Base-by-base conservation (phyloP, 2,888 invertebrate species). In the Melangyna quadrimaculata region DNA sequence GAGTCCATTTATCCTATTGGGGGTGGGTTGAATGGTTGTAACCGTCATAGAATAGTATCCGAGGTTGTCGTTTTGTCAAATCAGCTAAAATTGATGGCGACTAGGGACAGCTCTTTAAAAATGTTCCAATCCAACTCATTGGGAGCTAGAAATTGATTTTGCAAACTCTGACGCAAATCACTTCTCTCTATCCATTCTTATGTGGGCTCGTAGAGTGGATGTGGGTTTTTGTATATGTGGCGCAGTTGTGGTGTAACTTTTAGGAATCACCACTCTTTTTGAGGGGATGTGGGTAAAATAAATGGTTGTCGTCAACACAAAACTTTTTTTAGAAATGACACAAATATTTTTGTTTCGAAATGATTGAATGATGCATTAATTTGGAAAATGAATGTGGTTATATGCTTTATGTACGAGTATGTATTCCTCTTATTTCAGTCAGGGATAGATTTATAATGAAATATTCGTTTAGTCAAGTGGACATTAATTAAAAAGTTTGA, bases 11-110 rank as follows among this genome's bases (percentile, higher is more conserved):
- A 53, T 65, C 35, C 43, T 51, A 17, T n/a, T n/a, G 29, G 17
- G 29, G 48, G 14, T 35, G 37, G 40, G n/a, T 40, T 27, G 45
- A n/a, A 7, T 37, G 17, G 45, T 24, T 8, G 32, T 8, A 37
- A 22, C 14, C 7, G 12, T 12, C 45, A 48, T 24, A 40, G 43
- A 22, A 43, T 27, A 27, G 63, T 29, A 45, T 63, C 51, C 61
- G 22, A 61, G 78, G 14, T 51, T 69, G 65, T 78, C 71, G 51
- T 71, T 79, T 84, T 84, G 83, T 79, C 83, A 79, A 79, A 84
- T 84, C 83, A 84, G 83, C 83, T 71, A 43, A 74, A 84, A 84
- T 79, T 75, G 83, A 84, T 79, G 75, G 71, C 35, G 22, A 83
- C 70, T 45, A 65, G 29, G 43, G 65, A 71, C 40, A 70, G 55